A percentile compares a stretch with the other conserved stretches of the same genome.
These are phyloP conservation scores for Athene noctua DNA, from an alignment of 2,113 vertebrate genomes.

Conservation along the genomic window DNA sequence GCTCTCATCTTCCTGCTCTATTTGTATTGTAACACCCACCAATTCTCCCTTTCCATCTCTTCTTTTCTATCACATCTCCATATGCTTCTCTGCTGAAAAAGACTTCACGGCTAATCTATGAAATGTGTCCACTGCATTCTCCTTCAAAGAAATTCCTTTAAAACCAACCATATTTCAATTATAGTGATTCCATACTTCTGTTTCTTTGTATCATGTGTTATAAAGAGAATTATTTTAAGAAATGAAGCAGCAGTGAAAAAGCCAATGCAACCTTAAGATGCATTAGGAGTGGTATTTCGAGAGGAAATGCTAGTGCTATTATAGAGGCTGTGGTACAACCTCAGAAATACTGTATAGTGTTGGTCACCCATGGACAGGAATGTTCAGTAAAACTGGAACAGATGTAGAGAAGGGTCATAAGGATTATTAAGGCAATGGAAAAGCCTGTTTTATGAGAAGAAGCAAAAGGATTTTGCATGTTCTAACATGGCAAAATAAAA, in stretches of 20 bases:
- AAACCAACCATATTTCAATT: conserved; percentile 45
- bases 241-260: not conserved
- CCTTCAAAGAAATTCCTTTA: conserved; percentile 60
- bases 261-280: not conserved
- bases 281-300: not conserved
- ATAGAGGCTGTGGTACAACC: not conserved
- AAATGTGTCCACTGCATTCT: conserved; percentile 8
- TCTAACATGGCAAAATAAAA: conserved; percentile 19
- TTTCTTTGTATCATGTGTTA: not conserved
- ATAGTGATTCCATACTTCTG: conserved; percentile 25
- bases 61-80: conserved; percentile 9
- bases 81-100: conserved; percentile 13
- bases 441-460: not conserved
- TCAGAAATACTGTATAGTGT: not conserved
- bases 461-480: conserved; percentile 12
- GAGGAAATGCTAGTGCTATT: conserved; percentile 20
- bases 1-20: not conserved
- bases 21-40: not conserved
- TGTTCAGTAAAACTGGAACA: conserved; percentile 50
- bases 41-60: not conserved
- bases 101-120: not conserved
- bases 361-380: conserved; percentile 36
- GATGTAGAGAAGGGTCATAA: conserved; percentile 10
- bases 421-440: not conserved
- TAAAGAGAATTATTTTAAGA: not conserved